Base-by-base conservation (phyloP, 2,113 vertebrate genomes). In the Drymodes brunneopygia region DNA sequence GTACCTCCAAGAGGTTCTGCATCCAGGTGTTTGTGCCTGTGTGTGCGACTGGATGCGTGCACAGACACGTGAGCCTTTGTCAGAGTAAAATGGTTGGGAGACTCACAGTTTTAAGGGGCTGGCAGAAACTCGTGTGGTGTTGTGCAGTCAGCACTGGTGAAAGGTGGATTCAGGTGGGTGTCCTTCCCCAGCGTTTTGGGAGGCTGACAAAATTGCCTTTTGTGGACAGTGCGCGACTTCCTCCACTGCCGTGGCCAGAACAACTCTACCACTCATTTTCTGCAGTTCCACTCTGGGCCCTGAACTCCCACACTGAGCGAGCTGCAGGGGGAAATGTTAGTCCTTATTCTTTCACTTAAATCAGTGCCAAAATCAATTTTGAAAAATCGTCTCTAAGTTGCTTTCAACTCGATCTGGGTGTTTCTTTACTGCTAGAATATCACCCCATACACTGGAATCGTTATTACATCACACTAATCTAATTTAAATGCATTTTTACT, bases 401-500 rank as follows among this genome's bases (percentile, higher is more conserved):
- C 97, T 98, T 96, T 97, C 98, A 97, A 91, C 94, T 97, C 9
- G 0, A 86, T 96, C 89, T 8, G 96, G 96, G 96, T 97, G 97
- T 98, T 98, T 97, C 97, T 97, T 95, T 97, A 97, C 95, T 92
- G 96, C 97, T 97, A 91, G 96, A 97, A 94, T 97, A 98, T 97
- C 93, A 97, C 91, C 93, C 94, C 75, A 44, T 97, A 94, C 95
- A 96, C 96, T 96, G 90, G 86, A 97, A 96, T 98, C 94, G 95
- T 98, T 98, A 98, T 98, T 98, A 98, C 98, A 98, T 98, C 98
- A 98, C 98, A 97, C 98, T 98, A 98, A 98, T 98, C 98, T 98
- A 98, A 98, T 98, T 98, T 98, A 98, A 98, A 98, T 98, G 98
- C 97, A 98, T 98, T 98, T 98, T 98, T 98, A 98, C 98, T 98